Percentiles rank a stretch among this genome's conserved stretches.
Evolutionary conservation across 2,888 invertebrate genomes (phyloP).

Genomic region (Cacoxenus indagator): DNA sequence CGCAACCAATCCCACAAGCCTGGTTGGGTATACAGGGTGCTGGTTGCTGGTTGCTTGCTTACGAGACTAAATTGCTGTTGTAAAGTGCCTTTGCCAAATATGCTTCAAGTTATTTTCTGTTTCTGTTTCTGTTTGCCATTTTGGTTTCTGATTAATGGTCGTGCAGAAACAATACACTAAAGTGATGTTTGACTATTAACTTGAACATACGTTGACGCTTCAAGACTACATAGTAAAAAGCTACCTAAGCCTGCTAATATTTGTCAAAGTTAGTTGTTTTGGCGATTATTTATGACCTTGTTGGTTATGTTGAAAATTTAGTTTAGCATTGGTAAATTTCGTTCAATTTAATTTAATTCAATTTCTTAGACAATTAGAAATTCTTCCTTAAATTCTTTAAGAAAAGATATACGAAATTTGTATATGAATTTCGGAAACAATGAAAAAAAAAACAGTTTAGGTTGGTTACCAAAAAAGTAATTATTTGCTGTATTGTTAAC

Average conservation of each 20-base stretch:
- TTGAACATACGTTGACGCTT: neutral
- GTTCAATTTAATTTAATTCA: too few relatives aligned
- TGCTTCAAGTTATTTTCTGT: constrained; percentile 42
- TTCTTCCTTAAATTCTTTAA: too few relatives aligned
- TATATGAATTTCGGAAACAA: too few relatives aligned
- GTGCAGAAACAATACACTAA: constrained; percentile 49
- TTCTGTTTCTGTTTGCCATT: constrained; percentile 7
- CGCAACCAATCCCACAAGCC: neutral
- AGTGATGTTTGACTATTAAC: constrained; percentile 55
- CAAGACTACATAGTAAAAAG: neutral
- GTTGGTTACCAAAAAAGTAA: too few relatives aligned
- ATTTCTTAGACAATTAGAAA: too few relatives aligned
- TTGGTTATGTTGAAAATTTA: neutral
- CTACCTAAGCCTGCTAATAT: neutral
- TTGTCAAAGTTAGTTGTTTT: neutral
- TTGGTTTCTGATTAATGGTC: constrained; percentile 49
- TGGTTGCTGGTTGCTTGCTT: neutral
- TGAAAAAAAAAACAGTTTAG: too few relatives aligned
- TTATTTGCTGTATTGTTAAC: too few relatives aligned
- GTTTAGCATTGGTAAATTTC: too few relatives aligned
- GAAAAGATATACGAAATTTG: too few relatives aligned
- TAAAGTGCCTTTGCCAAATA: constrained; percentile 38
- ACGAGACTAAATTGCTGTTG: constrained; percentile 41
- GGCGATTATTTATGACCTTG: neutral
- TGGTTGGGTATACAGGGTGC: neutral